phyloP scores from a whole-genome alignment of 2,888 invertebrate genomes.

The Agrochola lota region DNA sequence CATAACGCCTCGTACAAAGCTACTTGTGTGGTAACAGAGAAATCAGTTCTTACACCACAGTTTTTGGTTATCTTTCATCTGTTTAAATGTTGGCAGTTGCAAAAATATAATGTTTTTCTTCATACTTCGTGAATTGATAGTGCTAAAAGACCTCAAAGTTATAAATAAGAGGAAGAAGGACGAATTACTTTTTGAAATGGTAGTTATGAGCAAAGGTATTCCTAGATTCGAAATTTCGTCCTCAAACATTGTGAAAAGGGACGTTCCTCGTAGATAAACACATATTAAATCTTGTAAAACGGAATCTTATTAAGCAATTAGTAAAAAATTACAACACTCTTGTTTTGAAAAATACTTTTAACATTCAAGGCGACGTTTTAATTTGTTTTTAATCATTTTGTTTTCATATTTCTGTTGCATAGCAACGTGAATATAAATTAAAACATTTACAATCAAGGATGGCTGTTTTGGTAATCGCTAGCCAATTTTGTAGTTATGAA shows the following conservation, averaged over 20 bases:
- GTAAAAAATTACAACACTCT: constrained; percentile 6
- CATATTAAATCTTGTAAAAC: background rate
- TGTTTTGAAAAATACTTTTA: constrained; percentile 21
- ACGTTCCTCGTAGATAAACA: background rate
- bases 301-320: background rate
- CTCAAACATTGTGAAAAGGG: background rate
- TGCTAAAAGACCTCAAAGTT: background rate
- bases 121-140: too few species aligned
- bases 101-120: too few species aligned
- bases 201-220: background rate
- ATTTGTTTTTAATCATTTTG: constrained; percentile 31
- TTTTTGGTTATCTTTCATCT: constrained; percentile 45
- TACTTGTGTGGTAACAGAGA: constrained; percentile 84
- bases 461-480: constrained; percentile 21
- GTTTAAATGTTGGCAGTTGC: constrained; percentile 27
- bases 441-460: constrained; percentile 31
- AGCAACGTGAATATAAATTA: constrained; percentile 28
- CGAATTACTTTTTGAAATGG: too few species aligned
- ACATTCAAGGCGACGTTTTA: constrained; percentile 32
- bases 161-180: background rate
- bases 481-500: constrained; percentile 16
- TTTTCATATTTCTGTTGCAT: background rate
- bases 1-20: constrained; percentile 71
- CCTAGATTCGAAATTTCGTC: background rate
- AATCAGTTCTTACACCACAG: constrained; percentile 80